Evolutionary conservation across 2,888 invertebrate species (phyloP).

Genomic region (Clivina fossor): DNA sequence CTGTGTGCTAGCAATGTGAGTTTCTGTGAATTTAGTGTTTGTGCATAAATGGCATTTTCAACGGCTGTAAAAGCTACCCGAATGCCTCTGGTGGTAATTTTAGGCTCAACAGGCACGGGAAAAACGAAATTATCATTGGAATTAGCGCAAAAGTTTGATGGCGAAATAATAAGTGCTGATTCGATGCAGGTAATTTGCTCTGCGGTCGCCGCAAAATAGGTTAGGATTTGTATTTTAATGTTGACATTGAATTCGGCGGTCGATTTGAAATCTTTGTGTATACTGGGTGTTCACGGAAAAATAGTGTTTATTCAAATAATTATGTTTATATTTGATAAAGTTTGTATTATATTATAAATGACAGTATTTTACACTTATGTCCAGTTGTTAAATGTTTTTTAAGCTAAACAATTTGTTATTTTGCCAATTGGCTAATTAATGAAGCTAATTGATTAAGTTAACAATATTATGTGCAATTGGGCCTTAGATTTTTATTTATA

Average conservation of each 20-base stretch:
- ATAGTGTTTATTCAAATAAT: too few species aligned
- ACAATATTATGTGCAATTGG: too few species aligned
- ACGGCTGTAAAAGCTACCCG: conserved; percentile 40
- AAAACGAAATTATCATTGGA: conserved; percentile 95
- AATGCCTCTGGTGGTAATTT: conserved; percentile 80
- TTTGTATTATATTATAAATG: too few species aligned
- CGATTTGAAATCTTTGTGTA: conserved; percentile 3
- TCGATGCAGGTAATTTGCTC: conserved; percentile 90
- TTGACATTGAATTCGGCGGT: conserved; percentile 16
- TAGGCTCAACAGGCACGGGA: conserved; percentile 96
- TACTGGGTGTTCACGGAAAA: conserved; percentile 4
- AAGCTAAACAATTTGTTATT: too few species aligned
- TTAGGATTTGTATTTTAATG: conserved; percentile 2
- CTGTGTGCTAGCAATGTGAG: conserved; percentile 1
- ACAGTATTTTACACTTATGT: too few species aligned
- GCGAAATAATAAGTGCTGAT: conserved; percentile 97
- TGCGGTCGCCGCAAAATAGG: background rate
- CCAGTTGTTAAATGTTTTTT: too few species aligned
- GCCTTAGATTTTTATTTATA: too few species aligned
- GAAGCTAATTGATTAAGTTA: too few species aligned
- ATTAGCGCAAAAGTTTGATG: conserved; percentile 79
- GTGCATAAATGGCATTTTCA: conserved; percentile 22
- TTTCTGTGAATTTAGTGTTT: background rate
- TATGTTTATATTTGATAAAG: too few species aligned
- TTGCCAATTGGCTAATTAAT: too few species aligned